These are phyloP conservation scores for Dicranocentrus wangi DNA, from an alignment of 2,888 invertebrate genomes.

Conservation along the genomic window DNA sequence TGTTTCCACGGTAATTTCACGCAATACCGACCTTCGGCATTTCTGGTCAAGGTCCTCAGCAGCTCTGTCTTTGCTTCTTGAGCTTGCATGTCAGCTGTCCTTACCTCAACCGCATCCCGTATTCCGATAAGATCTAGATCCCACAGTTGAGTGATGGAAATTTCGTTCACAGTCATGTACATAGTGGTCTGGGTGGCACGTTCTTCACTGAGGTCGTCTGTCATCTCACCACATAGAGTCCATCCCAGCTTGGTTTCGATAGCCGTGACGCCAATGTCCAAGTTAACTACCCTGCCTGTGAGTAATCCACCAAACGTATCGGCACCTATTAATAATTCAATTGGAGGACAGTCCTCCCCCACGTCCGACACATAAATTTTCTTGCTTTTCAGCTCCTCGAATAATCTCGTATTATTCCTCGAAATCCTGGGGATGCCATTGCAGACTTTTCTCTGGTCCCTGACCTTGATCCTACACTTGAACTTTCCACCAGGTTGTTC, in stretches of 20 bases:
- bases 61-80: neutral
- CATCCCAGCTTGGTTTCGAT: slow-evolving; percentile 41
- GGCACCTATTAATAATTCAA: slow-evolving; percentile 7
- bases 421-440: no score
- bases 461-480: no score
- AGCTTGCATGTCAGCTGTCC: neutral
- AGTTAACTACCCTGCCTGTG: neutral
- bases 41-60: neutral
- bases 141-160: neutral
- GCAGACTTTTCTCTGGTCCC: no score
- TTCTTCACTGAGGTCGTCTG: neutral
- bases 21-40: neutral
- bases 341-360: neutral
- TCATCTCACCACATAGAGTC: slow-evolving; percentile 18
- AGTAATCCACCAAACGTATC: neutral
- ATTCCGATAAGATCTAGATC: slow-evolving; percentile 24
- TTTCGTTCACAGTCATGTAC: slow-evolving; percentile 3
- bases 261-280: slow-evolving; percentile 20
- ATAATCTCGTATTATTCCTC: no score
- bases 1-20: slow-evolving; percentile 3
- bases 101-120: neutral
- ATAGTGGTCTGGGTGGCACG: neutral
- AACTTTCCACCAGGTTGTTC: no score
- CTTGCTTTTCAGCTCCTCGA: neutral
- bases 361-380: neutral